phyloP scores from a whole-genome alignment of 2,888 invertebrate genomes.

The Cryptocephalus primarius region DNA sequence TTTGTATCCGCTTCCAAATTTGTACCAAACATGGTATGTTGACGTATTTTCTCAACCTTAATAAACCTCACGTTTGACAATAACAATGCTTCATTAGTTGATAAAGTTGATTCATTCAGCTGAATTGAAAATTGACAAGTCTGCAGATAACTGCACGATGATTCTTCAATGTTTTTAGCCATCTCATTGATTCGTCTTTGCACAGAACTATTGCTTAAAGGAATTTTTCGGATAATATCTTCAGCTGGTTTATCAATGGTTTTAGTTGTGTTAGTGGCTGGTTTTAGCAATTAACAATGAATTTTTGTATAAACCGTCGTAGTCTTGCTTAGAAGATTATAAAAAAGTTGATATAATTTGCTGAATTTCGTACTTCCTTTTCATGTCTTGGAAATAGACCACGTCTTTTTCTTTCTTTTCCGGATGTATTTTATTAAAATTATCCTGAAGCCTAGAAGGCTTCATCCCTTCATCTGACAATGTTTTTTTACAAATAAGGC shows the following conservation, averaged over 20 bases:
- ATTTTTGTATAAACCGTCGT: constrained; percentile 1
- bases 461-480: background rate
- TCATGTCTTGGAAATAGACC: background rate
- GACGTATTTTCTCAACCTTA: constrained; percentile 33
- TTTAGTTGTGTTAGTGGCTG: background rate
- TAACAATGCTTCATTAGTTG: constrained; percentile 25
- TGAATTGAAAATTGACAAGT: constrained; percentile 26
- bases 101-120: constrained; percentile 30
- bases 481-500: background rate
- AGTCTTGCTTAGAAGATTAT: background rate
- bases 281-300: constrained; percentile 1
- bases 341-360: no score
- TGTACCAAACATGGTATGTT: constrained; percentile 26
- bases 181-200: constrained; percentile 14
- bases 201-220: constrained; percentile 14
- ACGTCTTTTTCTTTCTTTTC: background rate
- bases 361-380: no score
- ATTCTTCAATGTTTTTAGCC: constrained; percentile 25
- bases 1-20: constrained; percentile 28
- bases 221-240: constrained; percentile 9
- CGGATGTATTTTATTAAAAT: no score
- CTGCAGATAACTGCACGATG: constrained; percentile 24
- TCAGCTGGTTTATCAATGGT: background rate
- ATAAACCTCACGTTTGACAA: constrained; percentile 31
- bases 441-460: no score